These are phyloP conservation scores for Bombus superbus DNA, from an alignment of 1,140 invertebrate genomes.

Conservation along the genomic window DNA sequence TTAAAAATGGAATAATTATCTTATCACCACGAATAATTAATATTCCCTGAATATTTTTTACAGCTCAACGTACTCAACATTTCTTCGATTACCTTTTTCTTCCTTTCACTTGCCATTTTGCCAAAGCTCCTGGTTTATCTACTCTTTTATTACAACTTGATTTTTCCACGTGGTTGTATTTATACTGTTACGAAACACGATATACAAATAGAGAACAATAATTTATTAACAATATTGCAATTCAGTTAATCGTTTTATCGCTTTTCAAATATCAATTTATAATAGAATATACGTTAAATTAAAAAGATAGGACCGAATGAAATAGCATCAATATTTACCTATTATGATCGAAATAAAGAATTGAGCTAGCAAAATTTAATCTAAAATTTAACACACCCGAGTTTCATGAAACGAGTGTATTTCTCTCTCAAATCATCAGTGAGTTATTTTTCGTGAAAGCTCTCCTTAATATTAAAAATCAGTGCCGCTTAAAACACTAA, in stretches of 20 bases:
- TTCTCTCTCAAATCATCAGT: background rate
- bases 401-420: background rate
- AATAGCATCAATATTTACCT: background rate
- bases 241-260: background rate
- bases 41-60: slow-evolving; percentile 10
- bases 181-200: background rate
- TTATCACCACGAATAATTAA: slow-evolving; percentile 37
- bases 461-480: background rate
- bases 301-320: background rate
- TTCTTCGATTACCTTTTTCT: slow-evolving; percentile 42
- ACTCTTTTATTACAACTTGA: background rate
- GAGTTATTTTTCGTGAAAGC: background rate
- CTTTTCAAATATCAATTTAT: background rate
- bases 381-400: background rate
- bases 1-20: slow-evolving; percentile 10
- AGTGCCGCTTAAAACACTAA: background rate
- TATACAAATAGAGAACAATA: background rate
- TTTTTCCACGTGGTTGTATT: background rate
- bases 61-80: background rate
- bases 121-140: background rate
- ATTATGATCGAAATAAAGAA: background rate
- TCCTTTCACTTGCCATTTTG: slow-evolving; percentile 13
- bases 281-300: background rate
- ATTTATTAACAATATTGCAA: background rate
- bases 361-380: background rate